Conservation (phyloP, 2,113 vertebrate species). For the Chrysemys picta region DNA sequence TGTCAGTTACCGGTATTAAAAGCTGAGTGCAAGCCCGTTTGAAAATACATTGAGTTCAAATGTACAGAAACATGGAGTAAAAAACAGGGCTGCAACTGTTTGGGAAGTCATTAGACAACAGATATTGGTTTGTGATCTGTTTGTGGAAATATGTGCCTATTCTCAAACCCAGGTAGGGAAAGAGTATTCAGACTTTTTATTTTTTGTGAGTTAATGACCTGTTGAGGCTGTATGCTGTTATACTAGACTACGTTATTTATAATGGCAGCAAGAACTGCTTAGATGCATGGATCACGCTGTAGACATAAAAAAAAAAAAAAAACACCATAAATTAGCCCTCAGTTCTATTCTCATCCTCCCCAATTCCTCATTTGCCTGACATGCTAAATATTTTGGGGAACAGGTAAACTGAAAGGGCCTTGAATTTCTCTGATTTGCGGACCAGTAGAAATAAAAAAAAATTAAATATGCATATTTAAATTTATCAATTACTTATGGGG, state of each 20-base stretch:
- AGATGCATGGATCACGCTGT: fast-evolving
- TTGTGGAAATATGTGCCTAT: background rate
- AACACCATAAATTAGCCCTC: background rate
- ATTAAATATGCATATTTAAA: too few relatives aligned
- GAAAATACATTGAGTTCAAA: background rate
- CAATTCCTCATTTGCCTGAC: background rate
- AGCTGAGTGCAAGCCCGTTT: fast-evolving
- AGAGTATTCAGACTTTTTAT: background rate
- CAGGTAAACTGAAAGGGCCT: background rate
- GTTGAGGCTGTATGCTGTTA: background rate
- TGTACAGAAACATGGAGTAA: background rate
- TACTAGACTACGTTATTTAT: background rate
- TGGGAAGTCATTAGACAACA: background rate
- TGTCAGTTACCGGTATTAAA: background rate
- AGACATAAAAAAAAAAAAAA: background rate
- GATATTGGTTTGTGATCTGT: background rate
- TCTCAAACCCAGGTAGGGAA: background rate
- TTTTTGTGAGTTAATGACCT: background rate
- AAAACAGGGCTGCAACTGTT: background rate
- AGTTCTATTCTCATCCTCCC: background rate
- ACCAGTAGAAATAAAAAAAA: background rate
- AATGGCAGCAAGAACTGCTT: background rate
- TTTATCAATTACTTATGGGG: background rate
- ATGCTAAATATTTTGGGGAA: fast-evolving
- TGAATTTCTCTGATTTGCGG: background rate